Evolutionary conservation across 2,888 invertebrate genomes (phyloP), one percentile per base, ranked within the genome.

Genomic region (Caenorhabditis uteleia): DNA sequence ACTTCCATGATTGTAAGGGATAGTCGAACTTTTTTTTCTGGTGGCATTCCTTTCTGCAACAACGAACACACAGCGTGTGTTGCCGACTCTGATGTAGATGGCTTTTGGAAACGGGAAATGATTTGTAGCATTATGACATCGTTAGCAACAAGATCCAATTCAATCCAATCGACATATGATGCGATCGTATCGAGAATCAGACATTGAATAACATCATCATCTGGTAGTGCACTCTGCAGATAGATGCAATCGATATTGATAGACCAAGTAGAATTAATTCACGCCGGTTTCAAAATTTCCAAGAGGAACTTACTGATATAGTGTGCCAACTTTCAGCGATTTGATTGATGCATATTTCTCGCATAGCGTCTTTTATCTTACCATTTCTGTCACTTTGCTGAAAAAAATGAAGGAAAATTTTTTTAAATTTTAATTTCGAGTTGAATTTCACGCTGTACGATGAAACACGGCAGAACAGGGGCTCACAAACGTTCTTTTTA

Each of bases 21-120:
- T 10, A 88, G 82, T 61, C 85, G 84, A 1, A 85, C 83, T 77
- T 88, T 88, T 31, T 85, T 85, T 12, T 84, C 70, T 1, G 87
- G 86, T n/a, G 87, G 87, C 88, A 88, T 88, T 64, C 88, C 88
- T 77, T 88, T 88, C 55, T 83, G 83, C 42, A 88, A 81, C 34
- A 88, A 85, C 59, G 86, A 86, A 33, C 84, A 84, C 39, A 88
- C 84, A 68, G 87, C 87, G 64, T 87, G 86, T 47, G 86, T 86
- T 1, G 87, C 86, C 31, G 85, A 53, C 72, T 77, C 73, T 3
- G 65, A 61, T 31, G 72, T 69, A 0, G 66, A 51, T 16, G 55
- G 14, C 26, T 68, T 67, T 27, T 45, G 33, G 10, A 77, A 51
- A 20, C 70, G 50, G 0, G 55, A 44, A 6, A 88, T 83, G 26